Base-by-base conservation (phyloP, 2,113 vertebrate species). In the Eira barbara region DNA sequence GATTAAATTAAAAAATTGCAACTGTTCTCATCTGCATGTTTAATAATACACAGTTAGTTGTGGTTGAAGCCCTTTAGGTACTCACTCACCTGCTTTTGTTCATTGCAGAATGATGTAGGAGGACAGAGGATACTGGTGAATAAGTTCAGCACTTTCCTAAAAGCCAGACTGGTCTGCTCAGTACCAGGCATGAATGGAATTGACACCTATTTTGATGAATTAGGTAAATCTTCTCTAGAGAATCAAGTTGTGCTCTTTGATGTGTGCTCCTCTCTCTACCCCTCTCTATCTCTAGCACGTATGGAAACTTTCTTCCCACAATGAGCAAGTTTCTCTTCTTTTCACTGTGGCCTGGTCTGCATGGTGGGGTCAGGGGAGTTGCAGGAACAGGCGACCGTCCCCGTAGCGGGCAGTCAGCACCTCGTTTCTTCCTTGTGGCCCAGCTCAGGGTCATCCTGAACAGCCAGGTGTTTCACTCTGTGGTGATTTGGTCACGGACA, bases 81-180 rank as follows among this genome's bases (percentile, higher is more conserved):
- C 25, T 21, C 25, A 29, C 12, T 94, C 29, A 12, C 34, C 31
- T 61, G 0, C 7, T 21, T 39, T 67, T 82, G 0, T 73, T 80
- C 97, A 95, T 3, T 29, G 23, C 98, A 99, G 99, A 99, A 99
- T 97, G 99, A 99, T 52, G 98, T 99, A 95, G 99, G 99, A 96
- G 99, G 99, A 79, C 99, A 99, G 96, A 98, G 99, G 89, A 99
- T 99, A 99, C 98, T 99, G 1, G 99, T 99, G 97, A 99, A 99
- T 87, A 99, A 99, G 97, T 99, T 99, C 99, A 99, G 99, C 91
- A 99, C 99, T 23, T 99, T 99, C 98, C 99, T 99, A 45, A 99
- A 99, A 98, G 99, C 99, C 0, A 99, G 99, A 23, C 98, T 99
- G 17, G 98, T 99, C 97, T 99, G 99, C 98, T 99, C 99, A 27